Evolutionary conservation across 2,888 invertebrate genomes (phyloP).

Genomic region (Pantelozetes paolii): DNA sequence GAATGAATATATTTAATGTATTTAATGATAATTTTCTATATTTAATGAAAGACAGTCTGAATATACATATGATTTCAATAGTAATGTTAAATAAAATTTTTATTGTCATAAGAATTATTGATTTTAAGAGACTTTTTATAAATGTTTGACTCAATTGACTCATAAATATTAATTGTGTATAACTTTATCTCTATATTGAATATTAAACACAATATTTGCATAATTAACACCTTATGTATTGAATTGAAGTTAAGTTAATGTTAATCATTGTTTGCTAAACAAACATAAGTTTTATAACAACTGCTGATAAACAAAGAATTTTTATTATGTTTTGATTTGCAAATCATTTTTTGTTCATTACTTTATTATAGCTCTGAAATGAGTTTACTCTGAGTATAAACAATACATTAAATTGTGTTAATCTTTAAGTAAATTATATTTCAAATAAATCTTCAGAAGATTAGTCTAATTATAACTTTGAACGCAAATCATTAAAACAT

Average conservation of each 20-base stretch:
- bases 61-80: no score
- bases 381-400: not conserved
- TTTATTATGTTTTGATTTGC: not conserved
- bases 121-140: not conserved
- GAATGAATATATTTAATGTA: not conserved
- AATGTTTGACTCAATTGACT: not conserved
- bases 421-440: not conserved
- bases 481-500: not conserved
- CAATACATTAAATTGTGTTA: not conserved
- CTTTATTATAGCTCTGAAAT: not conserved
- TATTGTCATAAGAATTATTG: conserved; percentile 11
- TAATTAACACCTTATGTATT: conserved; percentile 25
- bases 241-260: not conserved
- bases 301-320: not conserved
- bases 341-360: not conserved
- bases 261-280: conserved; percentile 9
- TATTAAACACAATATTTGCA: conserved; percentile 2
- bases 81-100: not conserved
- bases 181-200: not conserved
- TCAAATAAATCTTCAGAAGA: not conserved
- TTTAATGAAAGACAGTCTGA: not conserved
- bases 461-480: not conserved
- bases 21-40: not conserved
- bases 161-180: conserved; percentile 22
- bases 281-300: conserved; percentile 16